Conservation (phyloP, 2,888 invertebrate species). For the Sphecodes monilicornis region DNA sequence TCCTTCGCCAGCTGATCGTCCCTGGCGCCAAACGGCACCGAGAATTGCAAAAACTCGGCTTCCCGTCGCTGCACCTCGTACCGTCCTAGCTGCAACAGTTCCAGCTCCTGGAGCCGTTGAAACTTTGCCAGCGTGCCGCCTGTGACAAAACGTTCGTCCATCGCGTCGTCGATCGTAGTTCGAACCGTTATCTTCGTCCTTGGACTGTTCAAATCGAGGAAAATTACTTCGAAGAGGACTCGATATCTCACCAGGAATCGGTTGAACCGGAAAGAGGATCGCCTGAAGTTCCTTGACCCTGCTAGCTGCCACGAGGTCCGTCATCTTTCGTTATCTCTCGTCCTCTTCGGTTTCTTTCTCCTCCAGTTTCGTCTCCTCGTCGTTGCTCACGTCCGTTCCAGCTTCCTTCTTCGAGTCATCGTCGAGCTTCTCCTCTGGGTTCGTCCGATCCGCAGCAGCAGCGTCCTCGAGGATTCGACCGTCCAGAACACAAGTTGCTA, state of each 20-base stretch:
- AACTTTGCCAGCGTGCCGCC: constrained; percentile 58
- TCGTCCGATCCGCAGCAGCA: not conserved
- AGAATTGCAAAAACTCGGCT: constrained; percentile 55
- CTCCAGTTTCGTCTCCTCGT: not conserved
- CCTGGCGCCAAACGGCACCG: constrained; percentile 49
- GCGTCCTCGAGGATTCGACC: constrained; percentile 17
- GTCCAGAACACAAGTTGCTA: constrained; percentile 26
- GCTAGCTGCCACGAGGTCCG: constrained; percentile 75
- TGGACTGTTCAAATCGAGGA: not conserved
- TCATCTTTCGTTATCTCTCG: constrained; percentile 75
- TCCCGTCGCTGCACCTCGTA: constrained; percentile 49
- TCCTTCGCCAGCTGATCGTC: constrained; percentile 73
- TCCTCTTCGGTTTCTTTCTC: constrained; percentile 36
- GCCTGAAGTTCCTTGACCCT: constrained; percentile 89
- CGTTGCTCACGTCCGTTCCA: not conserved
- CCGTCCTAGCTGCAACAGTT: constrained; percentile 56
- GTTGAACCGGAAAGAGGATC: constrained; percentile 87
- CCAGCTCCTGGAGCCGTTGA: constrained; percentile 56
- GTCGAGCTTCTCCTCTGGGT: constrained; percentile 9
- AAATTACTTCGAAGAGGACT: not conserved
- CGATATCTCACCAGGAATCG: constrained; percentile 77
- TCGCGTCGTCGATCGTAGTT: too few species aligned
- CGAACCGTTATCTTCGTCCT: too few species aligned
- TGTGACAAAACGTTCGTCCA: constrained; percentile 6
- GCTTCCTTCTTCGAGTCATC: not conserved